Percentiles rank a stretch among this genome's conserved stretches.
These are phyloP conservation scores for Pristionchus exspectatus DNA, from an alignment of 2,888 invertebrate genomes.

Conservation along the genomic window DNA sequence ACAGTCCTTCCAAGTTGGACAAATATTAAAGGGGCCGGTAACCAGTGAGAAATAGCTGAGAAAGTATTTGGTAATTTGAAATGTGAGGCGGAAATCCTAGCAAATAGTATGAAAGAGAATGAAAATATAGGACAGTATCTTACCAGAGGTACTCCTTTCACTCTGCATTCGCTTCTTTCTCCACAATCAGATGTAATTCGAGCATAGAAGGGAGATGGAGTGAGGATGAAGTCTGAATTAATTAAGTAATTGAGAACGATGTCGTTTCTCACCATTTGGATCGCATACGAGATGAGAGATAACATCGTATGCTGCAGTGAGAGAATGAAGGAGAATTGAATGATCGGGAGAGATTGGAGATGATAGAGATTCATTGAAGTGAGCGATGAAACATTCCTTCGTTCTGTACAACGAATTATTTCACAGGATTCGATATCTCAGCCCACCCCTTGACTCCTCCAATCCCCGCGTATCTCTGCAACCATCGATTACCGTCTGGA, in stretches of 20 bases:
- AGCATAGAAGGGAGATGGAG: conserved; percentile 19
- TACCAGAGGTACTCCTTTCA: conserved; percentile 8
- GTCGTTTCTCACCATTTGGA: conserved; percentile 6
- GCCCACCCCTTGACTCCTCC: conserved; percentile 5
- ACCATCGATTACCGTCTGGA: background rate
- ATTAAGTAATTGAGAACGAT: background rate
- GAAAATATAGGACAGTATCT: background rate
- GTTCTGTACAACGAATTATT: background rate
- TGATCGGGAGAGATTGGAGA: background rate
- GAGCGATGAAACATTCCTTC: background rate
- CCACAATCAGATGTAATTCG: conserved; percentile 4
- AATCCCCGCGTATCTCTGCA: conserved; percentile 21
- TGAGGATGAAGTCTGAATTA: conserved; percentile 1
- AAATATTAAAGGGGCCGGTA: too few relatives aligned
- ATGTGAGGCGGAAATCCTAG: too few relatives aligned
- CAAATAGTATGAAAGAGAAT: background rate
- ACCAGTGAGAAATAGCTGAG: too few relatives aligned
- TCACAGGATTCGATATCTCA: background rate
- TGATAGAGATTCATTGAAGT: background rate
- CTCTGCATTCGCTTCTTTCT: background rate
- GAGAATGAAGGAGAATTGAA: conserved; percentile 17
- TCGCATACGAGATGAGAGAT: background rate
- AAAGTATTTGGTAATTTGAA: too few relatives aligned
- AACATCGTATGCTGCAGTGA: conserved; percentile 11
- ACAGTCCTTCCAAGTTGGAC: too few relatives aligned